These are phyloP conservation scores for Thaleichthys pacificus DNA, from an alignment of 2,797 vertebrate species.

Conservation along the genomic window DNA sequence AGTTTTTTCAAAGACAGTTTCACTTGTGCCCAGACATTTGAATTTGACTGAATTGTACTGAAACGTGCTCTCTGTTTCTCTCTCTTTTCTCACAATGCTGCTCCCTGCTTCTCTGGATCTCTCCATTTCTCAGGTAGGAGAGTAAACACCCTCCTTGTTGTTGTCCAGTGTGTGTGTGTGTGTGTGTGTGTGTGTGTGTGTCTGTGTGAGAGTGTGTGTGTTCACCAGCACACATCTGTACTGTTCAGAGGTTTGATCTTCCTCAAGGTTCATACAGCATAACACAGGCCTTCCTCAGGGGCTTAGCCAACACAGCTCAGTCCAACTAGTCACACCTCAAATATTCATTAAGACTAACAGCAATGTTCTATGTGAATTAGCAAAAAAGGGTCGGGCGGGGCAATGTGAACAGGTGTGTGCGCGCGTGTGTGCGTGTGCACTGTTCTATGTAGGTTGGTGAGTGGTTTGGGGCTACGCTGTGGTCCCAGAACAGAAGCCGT, in stretches of 20 bases:
- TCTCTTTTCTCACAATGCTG: constrained; percentile 36
- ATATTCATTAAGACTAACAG: too few relatives aligned
- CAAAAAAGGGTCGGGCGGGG: too few relatives aligned
- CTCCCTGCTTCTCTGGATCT: not conserved
- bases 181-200: not conserved
- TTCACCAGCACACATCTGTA: not conserved
- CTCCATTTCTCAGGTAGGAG: constrained; percentile 53
- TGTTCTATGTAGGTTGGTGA: constrained; percentile 8
- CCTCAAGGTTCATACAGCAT: too few relatives aligned
- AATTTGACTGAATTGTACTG: not conserved
- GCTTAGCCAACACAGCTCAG: too few relatives aligned
- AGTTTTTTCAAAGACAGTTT: not conserved
- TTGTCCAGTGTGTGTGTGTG: constrained; percentile 3
- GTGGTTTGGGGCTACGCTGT: constrained; percentile 5
- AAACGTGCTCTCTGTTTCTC: constrained; percentile 18
- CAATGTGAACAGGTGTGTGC: constrained; percentile 7
- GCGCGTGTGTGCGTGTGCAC: constrained; percentile 9
- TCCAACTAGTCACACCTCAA: too few relatives aligned
- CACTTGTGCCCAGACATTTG: not conserved
- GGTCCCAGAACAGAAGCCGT: constrained; percentile 22
- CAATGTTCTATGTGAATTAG: too few relatives aligned
- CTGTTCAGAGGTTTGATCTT: not conserved
- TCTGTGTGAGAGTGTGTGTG: not conserved
- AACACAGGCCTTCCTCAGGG: too few relatives aligned
- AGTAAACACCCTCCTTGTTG: too few relatives aligned